Conservation (phyloP, 37 sponge, comb jelly and placozoan species). For the Bolinopsis microptera region DNA sequence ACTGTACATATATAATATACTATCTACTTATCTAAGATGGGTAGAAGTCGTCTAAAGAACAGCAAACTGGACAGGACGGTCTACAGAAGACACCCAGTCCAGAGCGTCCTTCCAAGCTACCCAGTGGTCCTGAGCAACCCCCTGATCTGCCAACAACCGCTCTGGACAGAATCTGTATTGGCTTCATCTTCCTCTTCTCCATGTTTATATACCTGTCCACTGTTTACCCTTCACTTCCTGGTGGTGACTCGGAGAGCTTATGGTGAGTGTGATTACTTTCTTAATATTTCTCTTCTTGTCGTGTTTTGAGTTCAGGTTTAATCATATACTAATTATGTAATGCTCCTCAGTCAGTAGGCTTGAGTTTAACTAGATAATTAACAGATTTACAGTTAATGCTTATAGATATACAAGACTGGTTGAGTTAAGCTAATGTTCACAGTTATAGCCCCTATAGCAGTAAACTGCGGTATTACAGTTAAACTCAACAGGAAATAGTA, state of each 20-base stretch:
- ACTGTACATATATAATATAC: too few relatives aligned
- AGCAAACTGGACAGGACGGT: not conserved
- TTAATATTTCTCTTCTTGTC: not conserved
- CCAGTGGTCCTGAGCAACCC: too few relatives aligned
- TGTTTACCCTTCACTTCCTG: constrained; percentile 22
- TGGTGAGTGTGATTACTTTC: not conserved
- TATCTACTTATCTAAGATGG: too few relatives aligned
- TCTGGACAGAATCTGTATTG: not conserved
- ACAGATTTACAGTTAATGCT: not conserved
- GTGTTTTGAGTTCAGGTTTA: not conserved
- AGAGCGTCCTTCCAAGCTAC: not conserved
- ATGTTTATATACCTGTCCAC: constrained; percentile 5
- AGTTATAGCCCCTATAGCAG: too few relatives aligned
- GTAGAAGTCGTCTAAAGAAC: not conserved
- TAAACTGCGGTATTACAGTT: too few relatives aligned
- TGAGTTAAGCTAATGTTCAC: too few relatives aligned
- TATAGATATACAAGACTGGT: too few relatives aligned
- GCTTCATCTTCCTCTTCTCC: not conserved
- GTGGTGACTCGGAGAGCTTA: constrained; percentile 60
- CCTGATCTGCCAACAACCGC: not conserved
- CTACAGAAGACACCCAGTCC: not conserved
- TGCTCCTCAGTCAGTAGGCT: not conserved
- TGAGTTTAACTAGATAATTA: not conserved
- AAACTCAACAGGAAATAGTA: too few relatives aligned
- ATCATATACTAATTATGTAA: not conserved